phyloP scores from a whole-genome alignment of 2,888 invertebrate genomes.

The Nemotelus pantherinus region DNA sequence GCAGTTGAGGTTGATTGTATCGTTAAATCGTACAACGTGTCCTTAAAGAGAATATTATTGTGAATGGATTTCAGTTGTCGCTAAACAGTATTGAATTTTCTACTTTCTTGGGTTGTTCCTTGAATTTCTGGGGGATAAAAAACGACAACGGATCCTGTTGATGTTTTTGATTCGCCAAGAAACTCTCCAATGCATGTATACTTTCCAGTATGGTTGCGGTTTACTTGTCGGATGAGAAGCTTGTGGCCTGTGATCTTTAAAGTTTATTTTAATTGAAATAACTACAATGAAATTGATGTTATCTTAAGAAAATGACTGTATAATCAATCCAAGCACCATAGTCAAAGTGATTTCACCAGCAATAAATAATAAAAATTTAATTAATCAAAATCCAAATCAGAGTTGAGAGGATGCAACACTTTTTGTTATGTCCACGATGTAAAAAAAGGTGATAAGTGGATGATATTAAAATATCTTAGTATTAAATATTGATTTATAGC shows the following conservation, averaged over 20 bases:
- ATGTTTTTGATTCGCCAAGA: neutral
- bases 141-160: neutral
- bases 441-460: too few species aligned
- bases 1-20: neutral
- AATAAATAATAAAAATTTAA: too few species aligned
- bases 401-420: too few species aligned
- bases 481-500: too few species aligned
- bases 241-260: neutral
- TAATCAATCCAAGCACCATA: too few species aligned
- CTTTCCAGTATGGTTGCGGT: neutral
- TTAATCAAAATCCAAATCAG: too few species aligned
- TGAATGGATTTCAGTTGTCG: neutral
- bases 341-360: too few species aligned
- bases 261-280: too few species aligned
- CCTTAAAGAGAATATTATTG: neutral
- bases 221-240: neutral
- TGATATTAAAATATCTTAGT: too few species aligned
- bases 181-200: conserved; percentile 19
- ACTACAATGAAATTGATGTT: too few species aligned
- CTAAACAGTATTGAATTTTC: neutral
- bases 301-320: too few species aligned
- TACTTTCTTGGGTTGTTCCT: conserved; percentile 17
- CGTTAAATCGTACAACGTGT: neutral
- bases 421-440: too few species aligned
- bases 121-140: conserved; percentile 1